phyloP scores from a whole-genome alignment of 2,113 vertebrate genomes.

The Hassar affinis region DNA sequence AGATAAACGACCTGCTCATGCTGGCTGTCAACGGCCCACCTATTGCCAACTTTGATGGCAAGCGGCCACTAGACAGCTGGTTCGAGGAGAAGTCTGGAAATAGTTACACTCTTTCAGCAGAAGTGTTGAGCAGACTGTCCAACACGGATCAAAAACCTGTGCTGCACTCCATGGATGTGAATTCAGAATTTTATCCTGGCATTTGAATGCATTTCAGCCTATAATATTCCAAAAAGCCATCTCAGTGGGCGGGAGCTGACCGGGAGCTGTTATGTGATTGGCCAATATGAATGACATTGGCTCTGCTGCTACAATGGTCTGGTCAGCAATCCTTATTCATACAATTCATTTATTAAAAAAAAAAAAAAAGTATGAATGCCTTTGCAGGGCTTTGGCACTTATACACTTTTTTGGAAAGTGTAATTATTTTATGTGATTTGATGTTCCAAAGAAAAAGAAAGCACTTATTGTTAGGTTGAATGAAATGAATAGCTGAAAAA shows the following conservation, averaged over 20 bases:
- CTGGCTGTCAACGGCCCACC: constrained; percentile 87
- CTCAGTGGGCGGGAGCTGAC: constrained; percentile 42
- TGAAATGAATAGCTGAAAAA: constrained; percentile 12
- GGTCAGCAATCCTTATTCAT: constrained; percentile 40
- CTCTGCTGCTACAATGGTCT: constrained; percentile 61
- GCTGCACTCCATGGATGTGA: constrained; percentile 80
- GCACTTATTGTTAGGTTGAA: constrained; percentile 22
- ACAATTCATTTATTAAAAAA: constrained; percentile 34
- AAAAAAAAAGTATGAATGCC: constrained; percentile 39
- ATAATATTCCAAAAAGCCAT: constrained; percentile 55
- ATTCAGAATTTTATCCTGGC: constrained; percentile 84
- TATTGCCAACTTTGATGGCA: constrained; percentile 87
- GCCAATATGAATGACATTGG: constrained; percentile 52
- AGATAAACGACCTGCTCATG: constrained; percentile 87
- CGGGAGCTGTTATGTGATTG: constrained; percentile 53
- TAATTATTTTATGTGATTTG: constrained; percentile 31
- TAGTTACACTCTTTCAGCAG: constrained; percentile 79
- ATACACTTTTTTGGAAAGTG: constrained; percentile 42
- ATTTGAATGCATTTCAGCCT: constrained; percentile 71
- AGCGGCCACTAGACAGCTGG: constrained; percentile 92
- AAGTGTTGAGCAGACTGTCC: constrained; percentile 85
- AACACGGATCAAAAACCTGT: constrained; percentile 80
- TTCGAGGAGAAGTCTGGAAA: constrained; percentile 95
- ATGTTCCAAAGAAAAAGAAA: constrained; percentile 41
- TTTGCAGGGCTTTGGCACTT: constrained; percentile 52